Percentiles rank a stretch among this genome's conserved stretches.
These are phyloP conservation scores for Noctilio leporinus DNA, from an alignment of 2,113 vertebrate genomes.

Conservation along the genomic window DNA sequence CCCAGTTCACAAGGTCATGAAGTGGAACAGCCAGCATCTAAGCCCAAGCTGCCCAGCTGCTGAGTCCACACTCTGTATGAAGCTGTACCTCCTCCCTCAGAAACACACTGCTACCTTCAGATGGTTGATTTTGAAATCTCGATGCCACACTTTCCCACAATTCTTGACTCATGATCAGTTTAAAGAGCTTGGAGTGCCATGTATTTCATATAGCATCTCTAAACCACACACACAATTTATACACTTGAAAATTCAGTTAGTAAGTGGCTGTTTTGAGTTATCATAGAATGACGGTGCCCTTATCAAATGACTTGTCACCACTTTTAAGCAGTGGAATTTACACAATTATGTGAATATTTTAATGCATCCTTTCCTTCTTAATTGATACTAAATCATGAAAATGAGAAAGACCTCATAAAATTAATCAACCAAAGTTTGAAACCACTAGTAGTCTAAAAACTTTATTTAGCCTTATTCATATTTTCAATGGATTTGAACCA, in stretches of 20 bases:
- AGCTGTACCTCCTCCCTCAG: background rate
- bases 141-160: background rate
- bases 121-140: background rate
- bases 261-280: background rate
- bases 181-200: background rate
- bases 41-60: background rate
- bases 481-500: slow-evolving; percentile 2
- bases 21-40: background rate
- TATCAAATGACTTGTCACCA: background rate
- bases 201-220: background rate
- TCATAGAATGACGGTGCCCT: background rate
- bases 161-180: background rate
- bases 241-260: background rate
- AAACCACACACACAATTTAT: background rate
- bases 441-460: background rate
- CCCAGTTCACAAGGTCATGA: background rate
- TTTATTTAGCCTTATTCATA: background rate
- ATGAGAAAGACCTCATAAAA: background rate
- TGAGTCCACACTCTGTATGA: background rate
- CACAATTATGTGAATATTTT: background rate
- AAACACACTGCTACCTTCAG: background rate
- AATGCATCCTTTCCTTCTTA: background rate
- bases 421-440: background rate
- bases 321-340: background rate
- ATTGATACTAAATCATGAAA: background rate